A percentile compares a stretch with the other conserved stretches of the same genome.
Evolutionary conservation across 2,113 vertebrate species (phyloP).

Genomic region (Sturnira hondurensis): DNA sequence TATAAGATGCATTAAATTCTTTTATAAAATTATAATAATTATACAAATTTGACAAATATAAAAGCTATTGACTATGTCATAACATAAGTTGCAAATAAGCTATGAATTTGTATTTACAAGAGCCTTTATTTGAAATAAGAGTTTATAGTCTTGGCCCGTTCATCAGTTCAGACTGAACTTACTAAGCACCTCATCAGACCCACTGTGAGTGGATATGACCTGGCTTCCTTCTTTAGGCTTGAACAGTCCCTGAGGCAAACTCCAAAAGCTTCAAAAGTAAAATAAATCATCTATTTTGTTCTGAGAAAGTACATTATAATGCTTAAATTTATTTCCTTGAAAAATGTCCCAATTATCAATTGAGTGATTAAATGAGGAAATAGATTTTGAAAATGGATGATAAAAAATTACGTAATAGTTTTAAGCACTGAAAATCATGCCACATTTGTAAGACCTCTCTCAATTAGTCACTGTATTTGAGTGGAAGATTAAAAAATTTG

Average conservation of each 20-base stretch:
- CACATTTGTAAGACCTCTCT: background rate
- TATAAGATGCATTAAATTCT: background rate
- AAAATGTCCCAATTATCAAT: background rate
- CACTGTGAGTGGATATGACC: background rate
- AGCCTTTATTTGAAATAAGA: background rate
- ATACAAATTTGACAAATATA: background rate
- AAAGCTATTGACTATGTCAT: background rate
- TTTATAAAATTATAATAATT: background rate
- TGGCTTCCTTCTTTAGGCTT: background rate
- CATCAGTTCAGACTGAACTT: background rate
- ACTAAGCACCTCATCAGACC: background rate
- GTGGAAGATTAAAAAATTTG: background rate
- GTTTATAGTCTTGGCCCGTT: background rate
- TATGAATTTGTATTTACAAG: background rate
- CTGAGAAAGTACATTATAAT: background rate
- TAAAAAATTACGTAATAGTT: background rate
- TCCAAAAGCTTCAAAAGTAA: constrained; percentile 12
- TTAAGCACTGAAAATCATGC: background rate
- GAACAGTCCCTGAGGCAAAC: background rate
- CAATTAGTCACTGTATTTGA: background rate
- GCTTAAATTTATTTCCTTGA: background rate
- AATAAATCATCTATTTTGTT: background rate
- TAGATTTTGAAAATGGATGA: background rate
- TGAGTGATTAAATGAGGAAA: background rate
- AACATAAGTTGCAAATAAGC: background rate